These are phyloP conservation scores for Eurytoma californica DNA, from an alignment of 2,888 invertebrate genomes.

Conservation along the genomic window DNA sequence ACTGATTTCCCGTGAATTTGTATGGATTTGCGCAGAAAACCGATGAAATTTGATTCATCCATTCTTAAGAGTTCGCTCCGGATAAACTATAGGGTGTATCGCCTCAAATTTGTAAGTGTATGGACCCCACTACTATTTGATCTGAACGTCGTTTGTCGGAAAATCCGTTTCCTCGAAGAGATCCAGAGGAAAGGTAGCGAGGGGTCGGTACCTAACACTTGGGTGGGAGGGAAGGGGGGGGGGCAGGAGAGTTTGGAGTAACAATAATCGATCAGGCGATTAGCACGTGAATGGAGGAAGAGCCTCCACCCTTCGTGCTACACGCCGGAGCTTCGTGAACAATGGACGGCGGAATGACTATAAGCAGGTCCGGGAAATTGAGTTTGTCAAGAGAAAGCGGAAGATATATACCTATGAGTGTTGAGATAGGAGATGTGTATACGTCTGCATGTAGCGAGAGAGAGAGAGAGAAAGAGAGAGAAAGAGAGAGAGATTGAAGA, in stretches of 20 bases:
- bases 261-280: slow-evolving; percentile 53
- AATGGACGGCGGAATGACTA: slow-evolving; percentile 50
- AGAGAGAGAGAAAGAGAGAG: slow-evolving; percentile 2
- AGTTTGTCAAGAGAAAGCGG: slow-evolving; percentile 48
- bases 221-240: not conserved
- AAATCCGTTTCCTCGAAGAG: no score
- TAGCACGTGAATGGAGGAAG: slow-evolving; percentile 46
- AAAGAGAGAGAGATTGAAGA: not conserved
- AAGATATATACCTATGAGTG: not conserved
- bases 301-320: not conserved
- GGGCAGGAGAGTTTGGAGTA: slow-evolving; percentile 15
- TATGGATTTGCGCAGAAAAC: no score
- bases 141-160: no score
- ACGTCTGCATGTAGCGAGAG: not conserved
- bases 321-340: slow-evolving; percentile 32
- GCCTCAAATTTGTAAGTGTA: not conserved
- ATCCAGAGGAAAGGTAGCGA: not conserved
- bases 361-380: slow-evolving; percentile 45
- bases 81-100: not conserved
- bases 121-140: not conserved
- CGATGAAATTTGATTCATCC: no score
- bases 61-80: no score
- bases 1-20: no score
- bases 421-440: not conserved
- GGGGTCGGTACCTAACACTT: slow-evolving; percentile 14